Percentiles rank a stretch among this genome's conserved stretches.
Conservation (phyloP, 37 sponge, comb jelly and placozoan genomes). For the Diacarnus erythraeanus region DNA sequence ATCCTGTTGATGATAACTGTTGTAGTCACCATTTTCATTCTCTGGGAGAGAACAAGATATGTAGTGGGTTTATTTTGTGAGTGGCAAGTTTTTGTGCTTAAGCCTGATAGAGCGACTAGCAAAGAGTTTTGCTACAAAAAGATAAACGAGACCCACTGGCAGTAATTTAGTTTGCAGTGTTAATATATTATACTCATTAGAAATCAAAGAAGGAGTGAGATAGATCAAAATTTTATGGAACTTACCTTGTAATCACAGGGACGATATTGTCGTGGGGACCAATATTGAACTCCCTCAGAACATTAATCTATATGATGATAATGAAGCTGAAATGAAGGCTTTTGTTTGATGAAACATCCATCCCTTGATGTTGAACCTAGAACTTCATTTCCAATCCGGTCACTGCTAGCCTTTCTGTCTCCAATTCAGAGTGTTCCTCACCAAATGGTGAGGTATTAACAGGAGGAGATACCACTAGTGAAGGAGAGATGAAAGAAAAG, state of each 20-base stretch:
- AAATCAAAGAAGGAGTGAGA: slow-evolving; percentile 10
- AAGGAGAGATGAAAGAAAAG: not conserved
- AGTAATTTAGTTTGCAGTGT: too few species aligned
- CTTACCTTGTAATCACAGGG: not conserved
- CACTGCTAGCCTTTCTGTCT: not conserved
- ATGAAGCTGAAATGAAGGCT: not conserved
- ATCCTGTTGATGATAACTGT: slow-evolving; percentile 30
- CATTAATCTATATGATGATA: too few species aligned
- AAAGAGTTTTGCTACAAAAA: too few species aligned
- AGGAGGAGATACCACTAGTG: not conserved
- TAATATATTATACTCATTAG: not conserved
- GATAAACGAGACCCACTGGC: too few species aligned
- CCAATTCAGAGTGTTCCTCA: not conserved
- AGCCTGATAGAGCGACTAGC: too few species aligned
- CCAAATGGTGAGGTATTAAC: not conserved
- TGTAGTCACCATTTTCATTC: slow-evolving; percentile 20
- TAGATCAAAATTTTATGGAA: not conserved
- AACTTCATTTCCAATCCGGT: not conserved
- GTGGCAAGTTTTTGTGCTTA: too few species aligned
- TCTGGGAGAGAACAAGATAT: slow-evolving; percentile 28
- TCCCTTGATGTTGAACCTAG: not conserved
- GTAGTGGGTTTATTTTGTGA: too few species aligned
- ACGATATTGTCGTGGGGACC: too few species aligned
- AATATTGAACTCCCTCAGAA: too few species aligned
- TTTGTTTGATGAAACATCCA: not conserved